Evolutionary conservation across 1,140 invertebrate species (phyloP), one percentile per base, ranked within the genome.

Genomic region (Psix sp.): DNA sequence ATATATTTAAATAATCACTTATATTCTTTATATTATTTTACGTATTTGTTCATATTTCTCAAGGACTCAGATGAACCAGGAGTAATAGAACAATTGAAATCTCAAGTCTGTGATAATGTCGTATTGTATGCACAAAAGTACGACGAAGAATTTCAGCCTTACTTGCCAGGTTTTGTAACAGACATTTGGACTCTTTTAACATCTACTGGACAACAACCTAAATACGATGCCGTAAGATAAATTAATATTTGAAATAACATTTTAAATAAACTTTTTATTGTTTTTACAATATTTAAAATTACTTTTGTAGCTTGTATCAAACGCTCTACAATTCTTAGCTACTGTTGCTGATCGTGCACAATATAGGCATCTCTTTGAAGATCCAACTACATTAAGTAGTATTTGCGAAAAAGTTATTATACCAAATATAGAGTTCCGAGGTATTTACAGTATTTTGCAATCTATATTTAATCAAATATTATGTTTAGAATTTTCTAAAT

Each of bases 401-500:
- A 98, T 99, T 71, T 99, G 98, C 86, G 95, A 99, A 82, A 98
- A 98, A 88, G 95, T 99, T 13, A 95, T 99, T 80, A 96, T 99
- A 70, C 97, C 98, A 0, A 99, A 99, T 84, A 96, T 99, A 91
- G 93, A 98, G 85, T 97, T 99, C 74, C 89, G 97, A 90, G 90
- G 94, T 95, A 88, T n/a, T n/a, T n/a, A n/a, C n/a, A n/a, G n/a
- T n/a, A n/a, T n/a, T n/a, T n/a, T n/a, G n/a, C n/a, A n/a, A n/a
- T n/a, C n/a, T n/a, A n/a, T n/a, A n/a, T n/a, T n/a, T n/a, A n/a
- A n/a, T n/a, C n/a, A n/a, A n/a, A n/a, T n/a, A n/a, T n/a, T n/a
- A n/a, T n/a, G n/a, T n/a, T n/a, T n/a, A n/a, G n/a, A n/a, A n/a
- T n/a, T n/a, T n/a, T n/a, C n/a, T n/a, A n/a, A n/a, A n/a, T n/a